A percentile compares a stretch with the other conserved stretches of the same genome.
These are phyloP conservation scores for Borostomias antarcticus DNA, from an alignment of 2,797 vertebrate genomes.

Conservation along the genomic window DNA sequence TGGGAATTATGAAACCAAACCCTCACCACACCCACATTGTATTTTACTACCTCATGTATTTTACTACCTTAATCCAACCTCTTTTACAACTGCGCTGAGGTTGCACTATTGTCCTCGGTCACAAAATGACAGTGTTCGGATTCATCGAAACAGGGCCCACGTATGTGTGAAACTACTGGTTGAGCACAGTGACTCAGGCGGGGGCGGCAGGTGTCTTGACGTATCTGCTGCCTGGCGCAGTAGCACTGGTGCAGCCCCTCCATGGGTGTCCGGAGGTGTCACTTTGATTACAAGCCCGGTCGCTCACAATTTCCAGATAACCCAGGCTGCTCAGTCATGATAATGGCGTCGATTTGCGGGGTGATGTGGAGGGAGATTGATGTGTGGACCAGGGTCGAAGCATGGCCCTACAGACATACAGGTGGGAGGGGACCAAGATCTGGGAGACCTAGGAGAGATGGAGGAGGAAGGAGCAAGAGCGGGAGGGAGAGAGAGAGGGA, in stretches of 20 bases:
- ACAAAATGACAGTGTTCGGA: too few relatives aligned
- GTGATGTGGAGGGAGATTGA: constrained; percentile 10
- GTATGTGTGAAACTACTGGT: constrained; percentile 7
- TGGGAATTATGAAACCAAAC: too few relatives aligned
- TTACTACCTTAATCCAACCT: too few relatives aligned
- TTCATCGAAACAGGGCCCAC: too few relatives aligned
- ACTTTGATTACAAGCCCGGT: constrained; percentile 34
- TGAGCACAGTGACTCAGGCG: constrained; percentile 15
- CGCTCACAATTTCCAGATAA: constrained; percentile 19
- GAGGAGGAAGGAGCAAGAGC: background rate
- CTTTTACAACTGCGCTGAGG: too few relatives aligned
- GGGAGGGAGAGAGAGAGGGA: background rate
- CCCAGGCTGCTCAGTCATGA: constrained; percentile 16
- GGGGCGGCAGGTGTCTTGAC: constrained; percentile 11
- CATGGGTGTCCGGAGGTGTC: constrained; percentile 22
- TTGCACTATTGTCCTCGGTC: too few relatives aligned
- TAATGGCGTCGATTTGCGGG: constrained; percentile 28
- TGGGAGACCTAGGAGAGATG: background rate
- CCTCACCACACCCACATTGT: too few relatives aligned
- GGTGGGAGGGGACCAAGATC: constrained; percentile 1
- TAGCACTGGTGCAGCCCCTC: background rate
- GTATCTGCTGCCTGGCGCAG: constrained; percentile 1
- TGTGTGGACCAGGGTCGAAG: constrained; percentile 4
- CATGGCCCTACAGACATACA: background rate
- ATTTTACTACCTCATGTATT: too few relatives aligned